Evolutionary conservation across 2,888 invertebrate species (phyloP), one percentile per base, ranked within the genome.

Genomic region (Trachelus iudaicus): DNA sequence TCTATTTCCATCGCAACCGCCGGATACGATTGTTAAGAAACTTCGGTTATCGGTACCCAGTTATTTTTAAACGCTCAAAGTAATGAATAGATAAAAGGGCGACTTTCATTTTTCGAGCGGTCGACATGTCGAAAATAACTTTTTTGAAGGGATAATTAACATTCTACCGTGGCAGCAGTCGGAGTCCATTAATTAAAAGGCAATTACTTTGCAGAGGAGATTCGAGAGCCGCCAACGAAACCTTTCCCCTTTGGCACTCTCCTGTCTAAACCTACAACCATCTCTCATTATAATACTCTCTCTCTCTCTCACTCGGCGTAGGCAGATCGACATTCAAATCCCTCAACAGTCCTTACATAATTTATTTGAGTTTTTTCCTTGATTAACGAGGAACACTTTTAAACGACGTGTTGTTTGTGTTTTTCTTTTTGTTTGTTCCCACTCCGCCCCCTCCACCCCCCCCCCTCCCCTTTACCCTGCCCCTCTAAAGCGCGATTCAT

Each of bases 121-220:
- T 15, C 15, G 40, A 40, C 40, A 40, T 40, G 40, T 40, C 40
- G 13, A 15, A 40, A 40, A 40, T 40, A 40, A 40, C 77, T 69
- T 82, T 79, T 69, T 69, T 69, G 30, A 33, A 80, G 82, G 79
- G 84, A 86, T 88, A 89, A 89, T 89, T 87, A 87, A 87, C 86
- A 87, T 85, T 84, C 84, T 80, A 85, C 77, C 37, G 69, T 77
- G 74, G 76, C 75, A 75, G 78, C 75, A 77, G 84, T 81, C 81
- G 84, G 84, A 87, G 88, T 89, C 87, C 87, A 90, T 90, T 90
- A 91, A 91, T 91, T 90, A 90, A 90, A 89, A 87, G 85, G 87
- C 89, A 90, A 90, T 90, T 91, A 89, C 79, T 87, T 86, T 85
- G 84, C 69, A 33, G 11, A 69, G 69, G 69, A 30, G 69, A 30